Base-by-base conservation (phyloP, 92 coral and sea anemone genomes). In the Zoanthus gigantus region DNA sequence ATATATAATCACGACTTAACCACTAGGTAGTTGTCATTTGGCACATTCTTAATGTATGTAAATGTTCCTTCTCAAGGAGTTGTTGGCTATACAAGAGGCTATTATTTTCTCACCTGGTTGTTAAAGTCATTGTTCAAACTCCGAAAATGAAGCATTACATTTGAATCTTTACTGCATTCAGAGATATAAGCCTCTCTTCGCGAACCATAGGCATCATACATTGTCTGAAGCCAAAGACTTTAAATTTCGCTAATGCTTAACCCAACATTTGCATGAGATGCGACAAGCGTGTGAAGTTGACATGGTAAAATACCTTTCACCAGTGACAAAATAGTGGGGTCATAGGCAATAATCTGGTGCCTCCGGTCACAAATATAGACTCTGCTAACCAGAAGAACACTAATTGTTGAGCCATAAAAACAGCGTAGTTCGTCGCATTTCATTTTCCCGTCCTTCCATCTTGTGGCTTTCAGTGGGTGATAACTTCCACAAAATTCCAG, bases 371-470 rank as follows among this genome's bases (percentile, higher is more conserved):
- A 85, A 30, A 82, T 74, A 76, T 85, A 85, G 16, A 85, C 89
- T 23, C 83, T 52, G 68, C 89, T 85, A 11, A 85, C 89, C 23
- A 74, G 82, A 18, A 83, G 46, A 68, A 83, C 87, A 58, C 61
- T 81, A 77, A 85, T 91, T 16, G 89, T 85, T 58, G 88, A 88
- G 4, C 93, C 92, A 46, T 93, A 93, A 18, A 93, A 90, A 15
- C 86, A 81, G 32, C 90, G 81, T 50, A 89, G 93, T 85, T 67
- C 44, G 77, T 93, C 90, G 48, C 72, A 15, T 28, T 63, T 58
- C 23, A 63, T 85, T 82, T 12, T 74, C 67, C 89, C 89, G 67
- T 85, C 89, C 48, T 85, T 85, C 89, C 89, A 85, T 58, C 83
- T 12, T 42, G 82, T 61, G 53, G 89, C 82, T 75, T 85, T 85